Evolutionary conservation across 2,888 invertebrate genomes (phyloP).

Genomic region (Conops quadrifasciatus): DNA sequence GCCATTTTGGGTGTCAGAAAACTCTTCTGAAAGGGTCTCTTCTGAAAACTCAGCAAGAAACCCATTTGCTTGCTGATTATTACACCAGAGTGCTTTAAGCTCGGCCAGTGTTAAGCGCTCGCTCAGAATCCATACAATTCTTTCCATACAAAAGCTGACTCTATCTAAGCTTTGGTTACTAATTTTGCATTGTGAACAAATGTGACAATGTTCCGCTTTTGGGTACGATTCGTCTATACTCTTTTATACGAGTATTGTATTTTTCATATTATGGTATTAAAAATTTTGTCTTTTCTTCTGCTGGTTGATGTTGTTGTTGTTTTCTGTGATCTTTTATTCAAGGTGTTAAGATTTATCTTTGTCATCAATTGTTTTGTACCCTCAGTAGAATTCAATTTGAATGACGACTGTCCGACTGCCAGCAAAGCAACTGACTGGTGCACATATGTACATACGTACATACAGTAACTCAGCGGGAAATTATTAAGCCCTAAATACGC

Average conservation of each 20-base stretch:
- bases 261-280: too few species aligned
- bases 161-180: constrained; percentile 28
- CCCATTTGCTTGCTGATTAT: constrained; percentile 39
- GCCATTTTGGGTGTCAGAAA: not conserved
- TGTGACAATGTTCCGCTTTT: not conserved
- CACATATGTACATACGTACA: not conserved
- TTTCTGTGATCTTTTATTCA: constrained; percentile 52
- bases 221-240: not conserved
- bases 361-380: constrained; percentile 54
- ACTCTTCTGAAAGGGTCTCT: too few species aligned
- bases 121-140: constrained; percentile 7
- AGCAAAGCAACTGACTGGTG: constrained; percentile 23
- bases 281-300: not conserved
- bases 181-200: constrained; percentile 16
- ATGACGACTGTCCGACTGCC: constrained; percentile 49
- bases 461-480: not conserved
- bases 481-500: constrained; percentile 25
- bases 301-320: not conserved
- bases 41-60: too few species aligned
- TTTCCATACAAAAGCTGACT: constrained; percentile 28
- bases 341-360: constrained; percentile 65
- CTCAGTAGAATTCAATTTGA: constrained; percentile 49
- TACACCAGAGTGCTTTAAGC: constrained; percentile 48
- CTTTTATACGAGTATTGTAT: too few species aligned
- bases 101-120: constrained; percentile 38